These are phyloP conservation scores for Sinocyclocheilus grahami DNA, from an alignment of 2,113 vertebrate species.

Conservation along the genomic window DNA sequence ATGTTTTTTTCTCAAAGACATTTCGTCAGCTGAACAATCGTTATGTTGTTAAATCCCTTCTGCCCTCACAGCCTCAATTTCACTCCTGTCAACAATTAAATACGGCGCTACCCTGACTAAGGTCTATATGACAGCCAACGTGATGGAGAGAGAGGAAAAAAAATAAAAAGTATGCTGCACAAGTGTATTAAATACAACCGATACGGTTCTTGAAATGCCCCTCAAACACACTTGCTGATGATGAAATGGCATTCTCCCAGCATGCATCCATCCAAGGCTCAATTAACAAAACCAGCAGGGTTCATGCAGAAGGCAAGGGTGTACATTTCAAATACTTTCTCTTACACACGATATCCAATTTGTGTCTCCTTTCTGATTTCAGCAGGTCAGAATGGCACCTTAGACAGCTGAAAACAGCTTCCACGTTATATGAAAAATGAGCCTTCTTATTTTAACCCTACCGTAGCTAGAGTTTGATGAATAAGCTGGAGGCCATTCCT, in stretches of 20 bases:
- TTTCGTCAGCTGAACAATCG: no score
- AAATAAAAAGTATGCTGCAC: no score
- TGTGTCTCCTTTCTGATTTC: neutral
- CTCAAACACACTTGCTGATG: slow-evolving; percentile 17
- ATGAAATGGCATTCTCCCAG: slow-evolving; percentile 29
- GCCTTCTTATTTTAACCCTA: neutral
- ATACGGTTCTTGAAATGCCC: neutral
- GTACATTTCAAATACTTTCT: neutral
- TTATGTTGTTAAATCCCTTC: no score
- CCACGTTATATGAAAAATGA: neutral
- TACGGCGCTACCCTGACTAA: no score
- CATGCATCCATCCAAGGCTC: slow-evolving; percentile 20
- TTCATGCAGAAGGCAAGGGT: neutral
- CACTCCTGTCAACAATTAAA: no score
- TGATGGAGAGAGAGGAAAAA: no score
- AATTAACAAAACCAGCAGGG: slow-evolving; percentile 17
- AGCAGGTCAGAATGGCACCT: neutral
- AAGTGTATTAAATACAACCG: no score
- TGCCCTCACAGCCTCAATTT: no score
- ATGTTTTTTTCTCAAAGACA: no score
- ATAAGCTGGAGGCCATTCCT: slow-evolving; percentile 41
- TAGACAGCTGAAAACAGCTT: neutral
- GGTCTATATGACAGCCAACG: no score
- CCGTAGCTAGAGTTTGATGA: neutral
- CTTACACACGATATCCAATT: neutral